Conservation (phyloP, 2,888 invertebrate genomes). For the Brachyptera risi region DNA sequence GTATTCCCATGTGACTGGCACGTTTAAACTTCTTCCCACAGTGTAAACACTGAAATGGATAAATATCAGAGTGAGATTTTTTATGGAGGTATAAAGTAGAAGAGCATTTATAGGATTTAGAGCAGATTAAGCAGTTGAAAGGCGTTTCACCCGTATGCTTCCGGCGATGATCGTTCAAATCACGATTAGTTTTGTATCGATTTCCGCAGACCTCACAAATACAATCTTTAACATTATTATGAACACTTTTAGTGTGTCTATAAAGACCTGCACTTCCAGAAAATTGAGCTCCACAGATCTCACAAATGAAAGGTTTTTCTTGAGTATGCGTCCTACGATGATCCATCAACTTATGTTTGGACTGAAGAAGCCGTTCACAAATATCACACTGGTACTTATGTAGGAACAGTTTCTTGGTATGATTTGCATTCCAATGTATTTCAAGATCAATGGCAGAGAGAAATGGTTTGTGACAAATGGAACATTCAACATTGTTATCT, state of each 20-base stretch:
- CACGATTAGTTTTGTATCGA: conserved; percentile 48
- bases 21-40: conserved; percentile 15
- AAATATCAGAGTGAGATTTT: conserved; percentile 47
- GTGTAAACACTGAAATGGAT: conserved; percentile 37
- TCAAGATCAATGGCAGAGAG: no score
- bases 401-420: no score
- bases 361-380: conserved; percentile 18
- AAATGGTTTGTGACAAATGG: no score
- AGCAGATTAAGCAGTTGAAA: conserved; percentile 51
- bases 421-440: no score
- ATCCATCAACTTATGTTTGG: conserved; percentile 30
- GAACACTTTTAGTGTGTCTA: conserved; percentile 51
- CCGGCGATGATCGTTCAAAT: conserved; percentile 45
- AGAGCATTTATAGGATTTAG: conserved; percentile 34
- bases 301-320: conserved; percentile 61
- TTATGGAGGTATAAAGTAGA: conserved; percentile 43
- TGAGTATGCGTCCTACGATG: conserved; percentile 51
- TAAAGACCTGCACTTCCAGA: neutral
- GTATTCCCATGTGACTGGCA: neutral
- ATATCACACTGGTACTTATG: conserved; percentile 1
- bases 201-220: conserved; percentile 48
- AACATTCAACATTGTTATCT: no score
- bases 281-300: conserved; percentile 62
- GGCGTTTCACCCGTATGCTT: conserved; percentile 54
- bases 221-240: conserved; percentile 48